These are phyloP conservation scores for Catalaphyllia jardinei DNA, from an alignment of 64 coral and sea anemone genomes.

Conservation along the genomic window DNA sequence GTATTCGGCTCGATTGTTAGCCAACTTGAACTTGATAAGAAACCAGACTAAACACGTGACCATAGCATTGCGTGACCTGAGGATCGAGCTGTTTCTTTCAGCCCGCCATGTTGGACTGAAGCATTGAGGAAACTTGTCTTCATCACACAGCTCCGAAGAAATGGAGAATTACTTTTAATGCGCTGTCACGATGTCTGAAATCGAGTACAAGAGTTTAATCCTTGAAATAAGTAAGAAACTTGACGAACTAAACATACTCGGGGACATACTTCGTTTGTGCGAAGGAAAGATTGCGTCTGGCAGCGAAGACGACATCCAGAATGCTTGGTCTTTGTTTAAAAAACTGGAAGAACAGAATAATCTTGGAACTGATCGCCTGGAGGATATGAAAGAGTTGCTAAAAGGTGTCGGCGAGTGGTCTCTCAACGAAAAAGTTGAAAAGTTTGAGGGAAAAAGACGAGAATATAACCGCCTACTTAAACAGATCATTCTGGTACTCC, in stretches of 20 bases:
- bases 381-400: not conserved
- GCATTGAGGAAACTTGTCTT: no score
- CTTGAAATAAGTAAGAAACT: conserved; percentile 14
- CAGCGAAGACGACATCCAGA: not conserved
- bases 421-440: not conserved
- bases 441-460: not conserved
- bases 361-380: conserved; percentile 1
- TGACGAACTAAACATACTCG: not conserved
- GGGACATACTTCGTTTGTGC: not conserved
- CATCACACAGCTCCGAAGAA: no score
- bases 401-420: not conserved
- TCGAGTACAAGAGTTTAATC: not conserved
- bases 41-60: no score
- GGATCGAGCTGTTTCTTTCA: no score
- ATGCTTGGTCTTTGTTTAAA: not conserved
- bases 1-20: no score
- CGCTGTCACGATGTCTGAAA: not conserved
- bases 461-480: not conserved
- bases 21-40: no score
- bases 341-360: not conserved
- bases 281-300: not conserved
- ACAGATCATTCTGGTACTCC: not conserved
- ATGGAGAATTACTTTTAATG: not conserved
- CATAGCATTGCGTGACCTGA: no score
- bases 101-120: no score